Evolutionary conservation across 2,113 vertebrate genomes (phyloP).

Genomic region (Salvelinus namaycush): DNA sequence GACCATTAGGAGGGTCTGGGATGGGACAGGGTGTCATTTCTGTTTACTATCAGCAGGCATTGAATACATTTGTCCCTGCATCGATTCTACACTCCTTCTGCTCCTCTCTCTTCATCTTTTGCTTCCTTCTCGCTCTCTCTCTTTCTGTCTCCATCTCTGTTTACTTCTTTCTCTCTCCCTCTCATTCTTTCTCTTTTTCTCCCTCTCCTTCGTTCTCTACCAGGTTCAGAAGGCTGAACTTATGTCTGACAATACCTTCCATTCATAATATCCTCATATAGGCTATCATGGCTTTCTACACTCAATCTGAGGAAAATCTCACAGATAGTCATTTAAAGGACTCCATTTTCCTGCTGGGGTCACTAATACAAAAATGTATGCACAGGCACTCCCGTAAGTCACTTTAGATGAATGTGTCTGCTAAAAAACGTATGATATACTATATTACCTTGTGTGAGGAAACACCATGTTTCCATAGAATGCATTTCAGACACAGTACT

Average conservation of each 20-base stretch:
- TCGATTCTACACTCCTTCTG: constrained; percentile 49
- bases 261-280: neutral
- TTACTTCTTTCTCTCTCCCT: no score
- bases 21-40: constrained; percentile 66
- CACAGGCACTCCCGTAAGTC: no score
- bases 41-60: constrained; percentile 69
- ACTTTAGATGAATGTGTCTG: no score
- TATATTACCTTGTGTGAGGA: no score
- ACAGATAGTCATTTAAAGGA: neutral
- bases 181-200: neutral
- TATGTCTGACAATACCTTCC: neutral
- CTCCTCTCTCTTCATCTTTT: neutral
- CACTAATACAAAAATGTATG: no score
- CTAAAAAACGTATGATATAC: no score
- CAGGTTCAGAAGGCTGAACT: neutral
- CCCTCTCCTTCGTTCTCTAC: neutral
- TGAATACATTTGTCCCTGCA: constrained; percentile 60
- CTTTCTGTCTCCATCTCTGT: constrained; percentile 23
- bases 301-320: neutral
- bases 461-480: no score
- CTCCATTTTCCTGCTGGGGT: no score
- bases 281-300: neutral
- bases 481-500: constrained; percentile 35
- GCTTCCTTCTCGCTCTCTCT: constrained; percentile 13
- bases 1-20: constrained; percentile 41